A percentile compares a stretch with the other conserved stretches of the same genome.
Conservation (phyloP, 2,797 vertebrate genomes). For the Crenichthys baileyi region DNA sequence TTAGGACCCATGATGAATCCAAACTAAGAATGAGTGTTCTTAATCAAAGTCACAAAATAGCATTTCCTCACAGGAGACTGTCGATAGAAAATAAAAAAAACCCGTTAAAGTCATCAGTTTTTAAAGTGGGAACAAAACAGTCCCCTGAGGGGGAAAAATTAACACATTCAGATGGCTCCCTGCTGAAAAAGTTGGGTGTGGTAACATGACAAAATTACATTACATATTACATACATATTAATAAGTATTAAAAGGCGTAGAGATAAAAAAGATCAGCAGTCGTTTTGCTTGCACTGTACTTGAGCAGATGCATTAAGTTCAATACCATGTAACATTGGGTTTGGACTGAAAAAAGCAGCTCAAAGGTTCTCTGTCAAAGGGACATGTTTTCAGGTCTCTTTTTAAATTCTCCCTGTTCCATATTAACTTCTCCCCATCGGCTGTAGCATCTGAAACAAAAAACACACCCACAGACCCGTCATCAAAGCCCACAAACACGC, state of each 20-base stretch:
- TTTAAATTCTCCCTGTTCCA: conserved; percentile 25
- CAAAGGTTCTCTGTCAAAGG: conserved; percentile 54
- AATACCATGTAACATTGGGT: conserved; percentile 72
- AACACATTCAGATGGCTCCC: not conserved
- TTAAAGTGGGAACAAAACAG: not conserved
- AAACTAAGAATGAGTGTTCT: too few species aligned
- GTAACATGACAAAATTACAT: not conserved
- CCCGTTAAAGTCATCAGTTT: not conserved
- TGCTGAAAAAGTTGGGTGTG: not conserved
- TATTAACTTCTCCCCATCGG: conserved; percentile 16
- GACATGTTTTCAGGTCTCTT: conserved; percentile 40
- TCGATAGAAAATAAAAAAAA: not conserved
- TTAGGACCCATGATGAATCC: too few species aligned
- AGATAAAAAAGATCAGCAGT: not conserved
- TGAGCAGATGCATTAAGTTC: not conserved
- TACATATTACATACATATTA: too few species aligned
- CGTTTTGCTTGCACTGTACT: not conserved
- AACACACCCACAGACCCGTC: conserved; percentile 83
- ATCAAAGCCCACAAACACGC: conserved; percentile 81
- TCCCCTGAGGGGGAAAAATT: not conserved
- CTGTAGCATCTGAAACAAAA: conserved; percentile 57
- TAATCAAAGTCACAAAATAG: too few species aligned
- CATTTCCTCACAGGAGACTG: too few species aligned
- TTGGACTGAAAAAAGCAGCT: conserved; percentile 55
- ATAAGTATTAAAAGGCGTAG: not conserved